A percentile compares a stretch with the other conserved stretches of the same genome.
Conservation (phyloP, 2,888 invertebrate genomes). For the Cinara cedri region DNA sequence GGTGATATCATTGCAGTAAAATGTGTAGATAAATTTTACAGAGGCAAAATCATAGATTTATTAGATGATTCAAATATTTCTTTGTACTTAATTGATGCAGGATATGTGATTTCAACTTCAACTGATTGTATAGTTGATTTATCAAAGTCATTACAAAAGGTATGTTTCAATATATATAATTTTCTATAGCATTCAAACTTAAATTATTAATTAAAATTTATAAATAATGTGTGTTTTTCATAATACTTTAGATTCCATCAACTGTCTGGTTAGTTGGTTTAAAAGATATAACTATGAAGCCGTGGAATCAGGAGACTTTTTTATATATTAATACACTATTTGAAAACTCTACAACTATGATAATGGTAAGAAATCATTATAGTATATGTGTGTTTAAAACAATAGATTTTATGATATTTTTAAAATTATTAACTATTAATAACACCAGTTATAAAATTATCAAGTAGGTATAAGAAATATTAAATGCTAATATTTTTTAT, state of each 20-base stretch:
- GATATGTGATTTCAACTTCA: conserved; percentile 18
- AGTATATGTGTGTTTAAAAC: too few species aligned
- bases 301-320: conserved; percentile 11
- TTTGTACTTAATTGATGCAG: conserved; percentile 39
- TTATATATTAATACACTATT: conserved; percentile 32
- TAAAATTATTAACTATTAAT: too few species aligned
- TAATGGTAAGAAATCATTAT: conserved; percentile 32
- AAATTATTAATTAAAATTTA: background rate
- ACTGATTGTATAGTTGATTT: conserved; percentile 29
- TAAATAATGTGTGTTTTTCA: background rate
- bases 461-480: too few species aligned
- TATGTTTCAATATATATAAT: background rate
- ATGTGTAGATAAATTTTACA: conserved; percentile 33
- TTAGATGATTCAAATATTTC: conserved; percentile 6
- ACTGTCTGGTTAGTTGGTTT: conserved; percentile 48
- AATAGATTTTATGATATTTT: too few species aligned
- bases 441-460: too few species aligned
- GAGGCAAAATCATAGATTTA: conserved; percentile 33
- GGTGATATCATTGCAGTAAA: conserved; percentile 44
- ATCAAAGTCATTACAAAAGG: conserved; percentile 29
- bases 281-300: conserved; percentile 32
- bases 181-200: too few species aligned
- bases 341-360: conserved; percentile 43
- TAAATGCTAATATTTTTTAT: background rate
- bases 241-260: conserved; percentile 39